Conservation (phyloP, 53 echinoderm and acorn worm genomes). For the Actinopyga echinites region DNA sequence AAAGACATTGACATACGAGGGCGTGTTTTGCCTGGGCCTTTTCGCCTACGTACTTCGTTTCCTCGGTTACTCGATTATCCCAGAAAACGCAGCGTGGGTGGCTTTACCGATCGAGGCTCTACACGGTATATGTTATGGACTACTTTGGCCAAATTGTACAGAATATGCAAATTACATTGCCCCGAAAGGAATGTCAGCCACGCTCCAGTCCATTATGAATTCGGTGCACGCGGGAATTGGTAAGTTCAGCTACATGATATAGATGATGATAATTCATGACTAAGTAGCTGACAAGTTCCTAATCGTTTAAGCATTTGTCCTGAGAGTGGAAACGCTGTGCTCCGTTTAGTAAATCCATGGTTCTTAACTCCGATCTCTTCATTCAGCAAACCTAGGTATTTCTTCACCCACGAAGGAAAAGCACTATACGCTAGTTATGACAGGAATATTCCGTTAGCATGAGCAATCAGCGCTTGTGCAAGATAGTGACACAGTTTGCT, state of each 20-base stretch:
- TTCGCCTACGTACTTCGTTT: slow-evolving; percentile 65
- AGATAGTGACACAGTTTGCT: too few species aligned
- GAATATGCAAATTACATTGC: slow-evolving; percentile 55
- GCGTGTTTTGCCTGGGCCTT: slow-evolving; percentile 60
- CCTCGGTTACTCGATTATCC: slow-evolving; percentile 51
- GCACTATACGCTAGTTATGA: too few species aligned
- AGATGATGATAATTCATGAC: not conserved
- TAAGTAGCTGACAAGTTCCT: not conserved
- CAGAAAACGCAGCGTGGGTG: slow-evolving; percentile 55
- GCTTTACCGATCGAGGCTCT: slow-evolving; percentile 62
- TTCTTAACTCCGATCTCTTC: too few species aligned
- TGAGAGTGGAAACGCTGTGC: too few species aligned
- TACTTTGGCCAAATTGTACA: slow-evolving; percentile 61
- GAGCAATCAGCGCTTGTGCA: too few species aligned
- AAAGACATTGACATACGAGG: slow-evolving; percentile 56
- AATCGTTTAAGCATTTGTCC: too few species aligned
- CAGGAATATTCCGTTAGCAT: too few species aligned
- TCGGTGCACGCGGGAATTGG: slow-evolving; percentile 57
- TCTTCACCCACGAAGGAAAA: too few species aligned
- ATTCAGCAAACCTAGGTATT: too few species aligned
- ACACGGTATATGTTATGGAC: slow-evolving; percentile 72
- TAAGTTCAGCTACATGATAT: slow-evolving; percentile 24
- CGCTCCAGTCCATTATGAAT: slow-evolving; percentile 58
- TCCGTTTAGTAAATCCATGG: too few species aligned
- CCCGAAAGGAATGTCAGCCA: slow-evolving; percentile 64